phyloP scores from a whole-genome alignment of 2,113 vertebrate species.

The Pagrus major region DNA sequence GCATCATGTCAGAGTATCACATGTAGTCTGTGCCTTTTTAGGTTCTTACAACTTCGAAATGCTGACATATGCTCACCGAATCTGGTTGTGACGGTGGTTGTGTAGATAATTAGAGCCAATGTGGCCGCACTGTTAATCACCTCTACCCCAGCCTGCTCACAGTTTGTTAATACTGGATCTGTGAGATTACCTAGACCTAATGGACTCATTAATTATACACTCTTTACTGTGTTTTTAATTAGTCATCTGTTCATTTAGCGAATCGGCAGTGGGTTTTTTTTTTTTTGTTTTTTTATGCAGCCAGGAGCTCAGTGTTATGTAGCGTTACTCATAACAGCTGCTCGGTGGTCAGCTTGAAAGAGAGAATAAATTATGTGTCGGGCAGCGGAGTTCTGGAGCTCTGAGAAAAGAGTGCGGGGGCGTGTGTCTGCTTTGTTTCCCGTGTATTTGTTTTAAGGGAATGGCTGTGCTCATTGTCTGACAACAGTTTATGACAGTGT shows the following conservation, averaged over 20 bases:
- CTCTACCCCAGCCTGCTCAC: slow-evolving; percentile 50
- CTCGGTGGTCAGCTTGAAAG: slow-evolving; percentile 41
- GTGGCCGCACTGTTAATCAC: slow-evolving; percentile 74
- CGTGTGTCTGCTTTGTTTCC: slow-evolving; percentile 66
- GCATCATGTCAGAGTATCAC: not conserved
- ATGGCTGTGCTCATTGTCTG: slow-evolving; percentile 25
- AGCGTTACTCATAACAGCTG: slow-evolving; percentile 73
- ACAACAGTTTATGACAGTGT: not conserved
- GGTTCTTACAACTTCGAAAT: slow-evolving; percentile 18
- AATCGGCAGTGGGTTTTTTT: slow-evolving; percentile 43
- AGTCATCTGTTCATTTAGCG: slow-evolving; percentile 64
- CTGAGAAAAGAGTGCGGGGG: not conserved
- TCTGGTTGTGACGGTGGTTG: slow-evolving; percentile 73
- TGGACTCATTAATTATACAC: slow-evolving; percentile 81
- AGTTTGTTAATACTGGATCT: slow-evolving; percentile 81
- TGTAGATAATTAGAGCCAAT: slow-evolving; percentile 71
- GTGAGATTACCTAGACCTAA: slow-evolving; percentile 76
- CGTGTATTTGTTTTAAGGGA: slow-evolving; percentile 41
- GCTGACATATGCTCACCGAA: slow-evolving; percentile 68
- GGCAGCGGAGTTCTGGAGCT: slow-evolving; percentile 31
- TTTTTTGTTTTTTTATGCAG: not conserved
- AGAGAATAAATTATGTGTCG: slow-evolving; percentile 60
- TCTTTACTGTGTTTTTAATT: slow-evolving; percentile 77
- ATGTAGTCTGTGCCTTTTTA: not conserved
- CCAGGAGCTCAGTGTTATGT: slow-evolving; percentile 60